A percentile compares a stretch with the other conserved stretches of the same genome.
Evolutionary conservation across 2,888 invertebrate species (phyloP).

Genomic region (Steromphala cineraria): DNA sequence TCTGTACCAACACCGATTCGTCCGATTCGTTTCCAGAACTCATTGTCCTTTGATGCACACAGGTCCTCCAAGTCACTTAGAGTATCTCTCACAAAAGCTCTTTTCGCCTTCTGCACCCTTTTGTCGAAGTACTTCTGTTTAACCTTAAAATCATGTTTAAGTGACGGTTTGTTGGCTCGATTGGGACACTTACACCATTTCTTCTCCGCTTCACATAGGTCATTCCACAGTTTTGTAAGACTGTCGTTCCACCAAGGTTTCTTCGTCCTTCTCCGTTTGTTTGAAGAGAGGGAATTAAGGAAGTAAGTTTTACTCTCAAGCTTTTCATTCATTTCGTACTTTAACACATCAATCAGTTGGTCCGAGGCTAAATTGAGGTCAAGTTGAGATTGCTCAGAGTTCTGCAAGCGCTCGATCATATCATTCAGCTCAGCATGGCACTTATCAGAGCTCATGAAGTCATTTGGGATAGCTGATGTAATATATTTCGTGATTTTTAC

Average conservation of each 20-base stretch:
- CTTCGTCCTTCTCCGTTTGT: neutral
- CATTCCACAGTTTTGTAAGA: neutral
- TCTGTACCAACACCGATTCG: neutral
- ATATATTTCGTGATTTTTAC: no score
- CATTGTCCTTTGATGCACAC: neutral
- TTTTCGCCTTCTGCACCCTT: neutral
- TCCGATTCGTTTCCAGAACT: neutral
- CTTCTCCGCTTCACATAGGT: neutral
- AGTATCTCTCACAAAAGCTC: neutral
- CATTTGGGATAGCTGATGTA: no score
- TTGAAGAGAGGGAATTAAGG: neutral
- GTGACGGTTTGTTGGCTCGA: neutral
- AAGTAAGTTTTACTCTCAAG: neutral
- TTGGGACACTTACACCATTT: neutral
- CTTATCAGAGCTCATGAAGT: no score
- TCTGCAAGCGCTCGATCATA: neutral
- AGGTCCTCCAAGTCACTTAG: neutral
- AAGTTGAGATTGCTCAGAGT: neutral
- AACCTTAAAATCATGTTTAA: neutral
- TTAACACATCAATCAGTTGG: neutral
- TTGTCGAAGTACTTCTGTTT: neutral
- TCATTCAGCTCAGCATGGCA: neutral
- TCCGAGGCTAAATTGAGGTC: neutral
- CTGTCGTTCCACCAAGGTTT: conserved; percentile 6
- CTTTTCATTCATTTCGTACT: neutral